A percentile compares a stretch with the other conserved stretches of the same genome.
Evolutionary conservation across 2,797 vertebrate genomes (phyloP).

Genomic region (Darevskia mixta): DNA sequence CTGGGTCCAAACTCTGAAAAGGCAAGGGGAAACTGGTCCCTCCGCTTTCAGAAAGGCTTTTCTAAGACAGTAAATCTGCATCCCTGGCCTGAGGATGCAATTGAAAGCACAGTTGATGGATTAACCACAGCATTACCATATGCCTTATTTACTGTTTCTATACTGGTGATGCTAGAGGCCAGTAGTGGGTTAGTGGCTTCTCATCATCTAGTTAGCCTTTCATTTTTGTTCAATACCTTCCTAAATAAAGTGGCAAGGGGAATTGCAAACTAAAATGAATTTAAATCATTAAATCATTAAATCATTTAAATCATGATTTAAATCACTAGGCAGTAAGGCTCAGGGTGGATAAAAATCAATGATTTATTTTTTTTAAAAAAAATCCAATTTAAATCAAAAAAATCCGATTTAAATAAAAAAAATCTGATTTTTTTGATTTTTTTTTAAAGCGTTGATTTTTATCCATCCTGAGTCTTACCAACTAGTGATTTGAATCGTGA

Average conservation of each 20-base stretch:
- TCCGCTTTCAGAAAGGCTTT: background rate
- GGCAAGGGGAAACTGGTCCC: background rate
- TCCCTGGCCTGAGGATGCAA: background rate
- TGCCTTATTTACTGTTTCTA: conserved; percentile 2
- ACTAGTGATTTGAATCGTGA: too few species aligned
- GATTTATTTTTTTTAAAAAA: too few species aligned
- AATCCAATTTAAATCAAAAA: too few species aligned
- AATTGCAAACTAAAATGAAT: background rate
- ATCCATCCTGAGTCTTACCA: too few species aligned
- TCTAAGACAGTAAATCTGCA: conserved; percentile 18
- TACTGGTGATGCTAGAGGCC: rapidly evolving
- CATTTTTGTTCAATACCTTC: background rate
- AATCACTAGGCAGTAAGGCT: too few species aligned
- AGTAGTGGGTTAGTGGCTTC: background rate
- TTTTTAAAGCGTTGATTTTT: too few species aligned
- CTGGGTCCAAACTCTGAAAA: conserved; percentile 33
- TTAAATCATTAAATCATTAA: too few species aligned
- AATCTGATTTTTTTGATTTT: too few species aligned
- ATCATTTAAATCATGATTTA: too few species aligned
- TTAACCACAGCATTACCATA: background rate
- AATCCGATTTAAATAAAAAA: too few species aligned
- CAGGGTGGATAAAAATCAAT: too few species aligned
- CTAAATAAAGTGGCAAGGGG: background rate
- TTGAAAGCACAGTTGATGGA: background rate
- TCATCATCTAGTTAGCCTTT: conserved; percentile 3